These are phyloP conservation scores for Casuarius casuarius DNA, from an alignment of 2,113 vertebrate genomes.

Conservation along the genomic window DNA sequence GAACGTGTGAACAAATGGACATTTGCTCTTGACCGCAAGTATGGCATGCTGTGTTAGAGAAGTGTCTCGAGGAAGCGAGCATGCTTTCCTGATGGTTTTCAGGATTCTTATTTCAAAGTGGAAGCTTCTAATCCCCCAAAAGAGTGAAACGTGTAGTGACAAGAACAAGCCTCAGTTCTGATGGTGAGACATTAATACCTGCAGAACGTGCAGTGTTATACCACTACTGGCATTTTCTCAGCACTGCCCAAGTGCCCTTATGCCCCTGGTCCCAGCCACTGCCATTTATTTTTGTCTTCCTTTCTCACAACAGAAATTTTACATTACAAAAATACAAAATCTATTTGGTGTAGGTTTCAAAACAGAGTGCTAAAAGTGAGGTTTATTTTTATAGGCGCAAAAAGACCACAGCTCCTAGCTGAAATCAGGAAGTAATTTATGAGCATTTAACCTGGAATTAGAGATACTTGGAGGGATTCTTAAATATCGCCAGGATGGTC, in stretches of 20 bases:
- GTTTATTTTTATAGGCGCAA: not conserved
- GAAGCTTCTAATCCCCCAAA: not conserved
- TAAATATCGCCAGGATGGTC: not conserved
- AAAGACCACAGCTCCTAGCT: not conserved
- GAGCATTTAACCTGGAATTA: not conserved
- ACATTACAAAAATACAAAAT: not conserved
- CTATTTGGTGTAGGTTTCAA: not conserved
- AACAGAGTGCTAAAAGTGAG: not conserved
- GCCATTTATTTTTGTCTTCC: not conserved
- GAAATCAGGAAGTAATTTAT: not conserved
- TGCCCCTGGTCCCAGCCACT: not conserved
- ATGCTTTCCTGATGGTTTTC: not conserved
- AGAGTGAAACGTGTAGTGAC: not conserved
- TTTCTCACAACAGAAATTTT: not conserved
- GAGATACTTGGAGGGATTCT: not conserved
- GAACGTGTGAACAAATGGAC: not conserved
- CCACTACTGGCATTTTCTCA: not conserved
- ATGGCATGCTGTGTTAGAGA: not conserved
- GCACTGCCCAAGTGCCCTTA: not conserved
- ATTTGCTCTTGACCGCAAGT: not conserved
- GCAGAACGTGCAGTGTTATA: not conserved
- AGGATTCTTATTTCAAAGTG: not conserved
- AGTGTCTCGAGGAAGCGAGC: not conserved
- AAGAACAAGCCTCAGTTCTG: not conserved
- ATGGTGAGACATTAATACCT: not conserved